phyloP scores from a whole-genome alignment of 2,888 invertebrate genomes.

The Agrotis puta region DNA sequence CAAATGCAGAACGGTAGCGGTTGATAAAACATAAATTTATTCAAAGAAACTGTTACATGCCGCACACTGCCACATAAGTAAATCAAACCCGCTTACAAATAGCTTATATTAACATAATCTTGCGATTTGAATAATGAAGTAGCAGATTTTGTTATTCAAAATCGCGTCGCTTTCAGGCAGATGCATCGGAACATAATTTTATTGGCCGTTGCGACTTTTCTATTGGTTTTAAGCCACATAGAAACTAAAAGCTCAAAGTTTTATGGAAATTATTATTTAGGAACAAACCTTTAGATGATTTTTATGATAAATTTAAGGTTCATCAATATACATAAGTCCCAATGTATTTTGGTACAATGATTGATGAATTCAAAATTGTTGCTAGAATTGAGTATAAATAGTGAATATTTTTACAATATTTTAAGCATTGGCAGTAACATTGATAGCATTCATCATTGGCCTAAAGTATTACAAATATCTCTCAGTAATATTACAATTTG shows the following conservation, averaged over 20 bases:
- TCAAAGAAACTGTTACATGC: constrained; percentile 82
- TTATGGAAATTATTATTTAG: constrained; percentile 68
- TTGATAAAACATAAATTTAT: constrained; percentile 86
- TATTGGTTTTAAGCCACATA: constrained; percentile 69
- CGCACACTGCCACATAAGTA: constrained; percentile 81
- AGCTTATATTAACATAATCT: constrained; percentile 88
- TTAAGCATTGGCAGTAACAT: constrained; percentile 42
- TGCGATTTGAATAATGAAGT: constrained; percentile 88
- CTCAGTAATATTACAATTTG: constrained; percentile 41
- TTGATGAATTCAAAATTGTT: constrained; percentile 51
- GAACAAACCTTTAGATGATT: constrained; percentile 62
- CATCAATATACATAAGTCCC: constrained; percentile 63
- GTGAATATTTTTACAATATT: constrained; percentile 57
- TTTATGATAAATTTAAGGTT: constrained; percentile 60
- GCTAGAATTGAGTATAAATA: constrained; percentile 46
- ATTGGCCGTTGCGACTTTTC: constrained; percentile 72
- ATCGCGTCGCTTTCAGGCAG: constrained; percentile 78
- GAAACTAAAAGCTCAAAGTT: constrained; percentile 71
- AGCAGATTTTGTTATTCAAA: constrained; percentile 83
- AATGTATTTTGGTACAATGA: constrained; percentile 54
- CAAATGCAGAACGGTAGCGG: constrained; percentile 86
- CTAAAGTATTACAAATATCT: constrained; percentile 49
- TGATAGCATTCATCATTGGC: constrained; percentile 48
- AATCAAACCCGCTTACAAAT: constrained; percentile 88
- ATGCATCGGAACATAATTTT: constrained; percentile 78